Evolutionary conservation across 2,113 vertebrate species (phyloP), one percentile per base, ranked within the genome.

Genomic region (Sigmodon hispidus): DNA sequence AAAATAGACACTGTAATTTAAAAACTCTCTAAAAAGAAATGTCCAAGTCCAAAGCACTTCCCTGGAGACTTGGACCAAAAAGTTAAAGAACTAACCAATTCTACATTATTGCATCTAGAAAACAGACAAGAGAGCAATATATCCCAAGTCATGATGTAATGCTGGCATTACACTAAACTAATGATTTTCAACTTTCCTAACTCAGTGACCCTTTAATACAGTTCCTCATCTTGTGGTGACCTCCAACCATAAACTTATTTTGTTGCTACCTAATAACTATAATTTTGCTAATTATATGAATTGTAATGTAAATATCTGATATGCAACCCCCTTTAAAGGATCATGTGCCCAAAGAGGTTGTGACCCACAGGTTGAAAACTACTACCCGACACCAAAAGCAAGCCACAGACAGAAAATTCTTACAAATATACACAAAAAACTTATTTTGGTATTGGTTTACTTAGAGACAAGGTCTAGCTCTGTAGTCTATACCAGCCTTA

Each of bases 81-180:
- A 95, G 59, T 95, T 87, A 72, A 80, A 29, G 63, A 45, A 88
- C 72, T 57, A 73, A 61, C 43, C 79, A 79, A 43, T 70, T 73
- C 73, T 63, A 63, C 15, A 65, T 50, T 72, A 52, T 52, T 36
- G 87, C 34, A 43, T 70, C 17, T 26, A 80, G 83, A 92, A 63
- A 92, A 63, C 12, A 95, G 48, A 69, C 84, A 26, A 84, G 79
- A 22, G 29, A 73, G 10, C 36, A 59, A 80, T 16, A 61, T 31
- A 73, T 72, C 29, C 15, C n/a, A 79, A 29, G 43, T 87, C 45
- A 88, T 81, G 81, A 67, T 48, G 13, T 50, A 94, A 61, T 19
- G 7, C 12, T 59, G 52, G 4, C 59, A 16, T 81, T 65, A 81
- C 17, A 24, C 31, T 57, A 69, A 21, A 67, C 69, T 17, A 70